Base-by-base conservation (phyloP, 2,113 vertebrate species). In the Verasper variegatus region DNA sequence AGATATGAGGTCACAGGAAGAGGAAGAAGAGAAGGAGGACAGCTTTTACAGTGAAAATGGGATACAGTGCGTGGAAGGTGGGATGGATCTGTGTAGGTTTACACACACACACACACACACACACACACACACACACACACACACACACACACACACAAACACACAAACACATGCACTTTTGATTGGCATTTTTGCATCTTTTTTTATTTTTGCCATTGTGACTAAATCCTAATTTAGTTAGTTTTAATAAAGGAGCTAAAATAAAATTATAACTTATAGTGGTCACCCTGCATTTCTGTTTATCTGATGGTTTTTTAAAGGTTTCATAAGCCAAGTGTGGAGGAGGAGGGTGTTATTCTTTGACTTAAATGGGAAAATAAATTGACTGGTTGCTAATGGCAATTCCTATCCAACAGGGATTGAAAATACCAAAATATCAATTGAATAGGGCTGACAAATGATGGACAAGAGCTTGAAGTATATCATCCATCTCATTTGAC, bases 1-100 rank as follows among this genome's bases (percentile, higher is more conserved):
- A 80, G 89, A 90, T 31, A 58, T 78, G 59, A 90, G 82, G 73
- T 23, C 82, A 12, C 69, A 74, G 80, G 74, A 78, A 63, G 87
- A 89, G 42, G 83, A 89, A 52, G 82, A 89, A 52, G 62, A 88
- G 72, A 72, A 24, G 64, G 68, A 83, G 62, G 83, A 83, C 13
- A 42, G 49, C 3, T 60, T 79, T 21, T 40, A 69, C 35, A 61
- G 58, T 40, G 84, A 81, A 61, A 88, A 83, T 70, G 86, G 68
- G 81, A 72, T 83, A 31, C 31, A 31, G 35, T 31, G n/a, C 12
- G 10, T 59, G 0, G 76, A 76, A 89, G 78, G 71, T 85, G 65
- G 71, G 51, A 56, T 45, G 20, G 76, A 75, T 47, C 58, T 78
- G 84, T 73, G 76, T 76, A 86, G 1, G 84, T 71, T 18, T 60